Percentiles rank a stretch among this genome's conserved stretches.
Conservation (phyloP, 2,888 invertebrate species). For the Aspidiotus destructor region DNA sequence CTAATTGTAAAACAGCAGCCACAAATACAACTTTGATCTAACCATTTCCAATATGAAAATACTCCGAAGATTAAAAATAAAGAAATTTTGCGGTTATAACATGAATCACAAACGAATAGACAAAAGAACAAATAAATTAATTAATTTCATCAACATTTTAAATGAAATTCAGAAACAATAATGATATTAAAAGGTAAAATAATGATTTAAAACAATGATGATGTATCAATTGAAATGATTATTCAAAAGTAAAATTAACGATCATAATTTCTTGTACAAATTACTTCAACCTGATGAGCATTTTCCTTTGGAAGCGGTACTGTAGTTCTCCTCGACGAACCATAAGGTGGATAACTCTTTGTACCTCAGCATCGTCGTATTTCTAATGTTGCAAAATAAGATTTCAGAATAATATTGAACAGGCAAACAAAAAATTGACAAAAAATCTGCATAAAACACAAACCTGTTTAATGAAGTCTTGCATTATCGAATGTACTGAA, state of each 20-base stretch:
- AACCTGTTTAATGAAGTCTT: slow-evolving; percentile 43
- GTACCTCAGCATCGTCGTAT: slow-evolving; percentile 74
- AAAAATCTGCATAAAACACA: not conserved
- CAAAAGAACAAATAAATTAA: too few relatives aligned
- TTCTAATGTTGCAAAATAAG: slow-evolving; percentile 48
- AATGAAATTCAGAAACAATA: not conserved
- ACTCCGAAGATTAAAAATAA: too few relatives aligned
- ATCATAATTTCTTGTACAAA: slow-evolving; percentile 7
- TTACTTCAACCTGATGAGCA: slow-evolving; percentile 57
- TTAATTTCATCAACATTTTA: not conserved
- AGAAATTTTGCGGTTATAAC: too few relatives aligned
- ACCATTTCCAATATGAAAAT: too few relatives aligned
- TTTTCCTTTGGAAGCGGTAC: slow-evolving; percentile 90
- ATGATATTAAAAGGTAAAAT: too few relatives aligned
- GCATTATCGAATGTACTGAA: slow-evolving; percentile 84
- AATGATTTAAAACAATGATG: too few relatives aligned
- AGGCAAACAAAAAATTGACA: not conserved
- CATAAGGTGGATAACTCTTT: slow-evolving; percentile 89
- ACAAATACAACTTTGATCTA: too few relatives aligned
- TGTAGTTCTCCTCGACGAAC: slow-evolving; percentile 91
- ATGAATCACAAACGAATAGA: too few relatives aligned
- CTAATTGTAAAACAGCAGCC: too few relatives aligned
- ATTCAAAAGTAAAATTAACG: not conserved
- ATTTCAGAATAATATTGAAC: not conserved
- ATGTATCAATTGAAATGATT: too few relatives aligned